Base-by-base conservation (phyloP, 2,888 invertebrate genomes). In the Pedicia rivosa region DNA sequence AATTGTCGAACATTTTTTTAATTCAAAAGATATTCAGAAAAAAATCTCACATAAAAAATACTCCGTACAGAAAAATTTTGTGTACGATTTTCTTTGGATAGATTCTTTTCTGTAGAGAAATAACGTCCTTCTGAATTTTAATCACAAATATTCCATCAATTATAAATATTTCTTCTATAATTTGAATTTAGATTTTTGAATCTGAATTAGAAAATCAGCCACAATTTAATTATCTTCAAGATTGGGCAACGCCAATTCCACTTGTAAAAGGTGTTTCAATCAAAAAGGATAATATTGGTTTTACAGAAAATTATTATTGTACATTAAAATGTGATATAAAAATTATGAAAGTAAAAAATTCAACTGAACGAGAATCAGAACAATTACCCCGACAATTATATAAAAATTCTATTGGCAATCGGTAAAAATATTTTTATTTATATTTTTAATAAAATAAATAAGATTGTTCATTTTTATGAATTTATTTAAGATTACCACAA, bases 151-250 rank as follows among this genome's bases (percentile, higher is more conserved):
- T 19, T 31, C 12, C 6, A 37, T 8, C 8, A 2, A 24, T 27
- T 12, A 24, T 25, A 15, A 12, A 25, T 5, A 17, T 16, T n/a
- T n/a, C n/a, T n/a, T 10, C 3, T 3, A 34, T 12, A 31, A 20
- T 33, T 34, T 25, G 13, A 24, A 10, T 12, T 37, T 8, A 35
- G 62, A 66, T 77, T 40, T 82, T 72, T 52, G 49, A 56, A 6
- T 60, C 63, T n/a, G 82, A 82, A 54, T 51, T 83, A 41, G 82
- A 83, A 55, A 51, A 56, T 26, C 75, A 77, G 48, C 62, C 71
- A 0, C 71, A 77, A 47, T 82, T 77, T 50, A 56, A 63, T 2
- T 67, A 66, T 35, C 72, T 82, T 36, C 68, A 69, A 44, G 82
- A 82, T 49, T 72, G 72, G 63, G 65, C 81, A 29, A 59, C 66